Conservation (phyloP, 2,797 vertebrate species). For the Microctenopoma steveboyesi region DNA sequence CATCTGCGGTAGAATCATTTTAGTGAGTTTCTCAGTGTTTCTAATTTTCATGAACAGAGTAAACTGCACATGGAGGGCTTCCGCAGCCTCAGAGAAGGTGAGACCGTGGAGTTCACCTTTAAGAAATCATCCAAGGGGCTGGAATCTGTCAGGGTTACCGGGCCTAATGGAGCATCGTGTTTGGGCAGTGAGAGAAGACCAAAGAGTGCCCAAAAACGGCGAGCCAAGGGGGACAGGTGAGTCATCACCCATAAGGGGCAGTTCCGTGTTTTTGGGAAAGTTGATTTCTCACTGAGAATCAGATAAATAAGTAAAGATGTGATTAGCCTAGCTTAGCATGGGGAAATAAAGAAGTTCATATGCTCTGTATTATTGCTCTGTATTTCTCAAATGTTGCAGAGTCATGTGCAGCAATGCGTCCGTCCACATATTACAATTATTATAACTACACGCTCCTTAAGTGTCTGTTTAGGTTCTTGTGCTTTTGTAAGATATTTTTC, state of each 20-base stretch:
- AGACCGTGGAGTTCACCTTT: slow-evolving; percentile 92
- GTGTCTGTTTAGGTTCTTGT: too few relatives aligned
- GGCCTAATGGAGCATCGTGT: slow-evolving; percentile 88
- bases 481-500: too few relatives aligned
- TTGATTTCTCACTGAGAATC: too few relatives aligned
- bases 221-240: slow-evolving; percentile 90
- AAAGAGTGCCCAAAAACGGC: slow-evolving; percentile 89
- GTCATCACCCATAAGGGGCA: slow-evolving; percentile 4
- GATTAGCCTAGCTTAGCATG: too few relatives aligned
- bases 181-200: slow-evolving; percentile 90
- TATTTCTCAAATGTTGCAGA: too few relatives aligned
- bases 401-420: too few relatives aligned
- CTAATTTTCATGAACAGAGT: slow-evolving; percentile 80
- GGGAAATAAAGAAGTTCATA: too few relatives aligned
- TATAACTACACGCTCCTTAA: too few relatives aligned
- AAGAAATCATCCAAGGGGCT: slow-evolving; percentile 92
- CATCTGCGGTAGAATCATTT: background rate
- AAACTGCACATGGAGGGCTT: slow-evolving; percentile 97
- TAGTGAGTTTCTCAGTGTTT: background rate
- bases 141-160: slow-evolving; percentile 90
- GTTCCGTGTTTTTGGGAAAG: too few relatives aligned
- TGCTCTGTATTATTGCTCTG: too few relatives aligned
- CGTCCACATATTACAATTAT: too few relatives aligned
- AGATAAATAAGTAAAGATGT: too few relatives aligned
- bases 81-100: slow-evolving; percentile 93